These are phyloP conservation scores for Ceuthmochares aereus DNA, from an alignment of 2,113 vertebrate genomes.

Conservation along the genomic window DNA sequence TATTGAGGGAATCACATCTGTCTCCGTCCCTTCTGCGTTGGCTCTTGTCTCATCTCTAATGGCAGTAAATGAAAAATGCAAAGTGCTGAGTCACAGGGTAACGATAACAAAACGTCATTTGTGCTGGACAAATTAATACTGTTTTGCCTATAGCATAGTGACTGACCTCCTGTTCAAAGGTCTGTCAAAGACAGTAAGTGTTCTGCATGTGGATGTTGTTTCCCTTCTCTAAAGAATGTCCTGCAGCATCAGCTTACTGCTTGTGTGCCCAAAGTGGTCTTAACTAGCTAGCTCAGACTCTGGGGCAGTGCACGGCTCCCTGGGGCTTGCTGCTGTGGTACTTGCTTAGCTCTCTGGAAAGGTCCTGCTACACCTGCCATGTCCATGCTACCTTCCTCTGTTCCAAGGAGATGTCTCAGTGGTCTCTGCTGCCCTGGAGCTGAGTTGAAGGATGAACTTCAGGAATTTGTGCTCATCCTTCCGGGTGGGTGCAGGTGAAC, in stretches of 20 bases:
- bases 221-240: not conserved
- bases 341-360: not conserved
- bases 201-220: not conserved
- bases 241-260: not conserved
- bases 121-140: not conserved
- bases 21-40: not conserved
- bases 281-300: fast-evolving
- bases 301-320: not conserved
- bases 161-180: not conserved
- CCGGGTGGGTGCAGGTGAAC: not conserved
- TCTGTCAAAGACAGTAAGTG: not conserved
- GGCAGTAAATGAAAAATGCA: not conserved
- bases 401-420: not conserved
- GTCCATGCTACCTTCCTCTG: not conserved
- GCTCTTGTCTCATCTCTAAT: not conserved
- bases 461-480: not conserved
- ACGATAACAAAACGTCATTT: not conserved
- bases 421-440: not conserved
- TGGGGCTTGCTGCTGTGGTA: not conserved
- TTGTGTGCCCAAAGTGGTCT: fast-evolving
- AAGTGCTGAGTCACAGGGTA: not conserved
- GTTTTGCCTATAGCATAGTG: not conserved
- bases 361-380: not conserved
- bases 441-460: not conserved
- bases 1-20: not conserved